A percentile compares a stretch with the other conserved stretches of the same genome.
Conservation (phyloP, 2,113 vertebrate genomes). For the Vidua macroura region DNA sequence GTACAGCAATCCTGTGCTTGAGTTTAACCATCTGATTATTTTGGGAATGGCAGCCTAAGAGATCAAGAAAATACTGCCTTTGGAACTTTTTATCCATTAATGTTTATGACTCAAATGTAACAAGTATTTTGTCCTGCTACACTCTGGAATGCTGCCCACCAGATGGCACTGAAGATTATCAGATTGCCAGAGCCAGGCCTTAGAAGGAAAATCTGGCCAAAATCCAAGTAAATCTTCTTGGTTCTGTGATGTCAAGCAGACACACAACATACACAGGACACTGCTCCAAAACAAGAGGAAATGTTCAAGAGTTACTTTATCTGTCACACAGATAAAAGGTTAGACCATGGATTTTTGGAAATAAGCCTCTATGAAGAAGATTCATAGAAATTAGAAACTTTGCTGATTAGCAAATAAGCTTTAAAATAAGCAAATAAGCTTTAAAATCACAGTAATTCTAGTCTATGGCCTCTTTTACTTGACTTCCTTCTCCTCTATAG, state of each 20-base stretch:
- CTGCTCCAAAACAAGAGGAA: not conserved
- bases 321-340: not conserved
- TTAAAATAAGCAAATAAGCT: not conserved
- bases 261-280: not conserved
- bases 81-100: not conserved
- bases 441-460: not conserved
- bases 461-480: not conserved
- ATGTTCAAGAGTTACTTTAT: not conserved
- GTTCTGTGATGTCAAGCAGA: not conserved
- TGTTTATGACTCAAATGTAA: not conserved
- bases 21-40: not conserved
- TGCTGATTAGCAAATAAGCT: not conserved
- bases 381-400: not conserved
- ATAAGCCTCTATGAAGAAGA: not conserved
- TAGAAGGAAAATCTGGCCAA: not conserved
- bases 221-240: not conserved
- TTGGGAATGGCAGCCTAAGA: not conserved
- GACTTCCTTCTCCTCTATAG: not conserved
- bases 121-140: not conserved
- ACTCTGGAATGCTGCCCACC: not conserved
- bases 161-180: conserved; percentile 44
- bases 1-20: not conserved
- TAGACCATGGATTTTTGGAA: not conserved
- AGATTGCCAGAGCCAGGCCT: not conserved
- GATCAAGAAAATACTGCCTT: not conserved